Base-by-base conservation (phyloP, 2,888 invertebrate genomes). In the Brenthis ino region DNA sequence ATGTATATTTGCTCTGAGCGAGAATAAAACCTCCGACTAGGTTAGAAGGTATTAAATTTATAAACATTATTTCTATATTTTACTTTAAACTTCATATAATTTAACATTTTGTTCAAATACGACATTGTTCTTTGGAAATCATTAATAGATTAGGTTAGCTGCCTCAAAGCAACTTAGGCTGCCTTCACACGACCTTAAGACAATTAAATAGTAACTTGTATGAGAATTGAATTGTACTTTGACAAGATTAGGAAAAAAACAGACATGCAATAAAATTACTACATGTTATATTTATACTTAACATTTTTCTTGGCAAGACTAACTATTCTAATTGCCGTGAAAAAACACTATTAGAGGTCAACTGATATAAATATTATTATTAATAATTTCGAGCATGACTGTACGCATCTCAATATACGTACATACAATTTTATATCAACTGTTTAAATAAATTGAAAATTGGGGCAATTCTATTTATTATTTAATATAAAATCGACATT, bases 191-290 rank as follows among this genome's bases (percentile, higher is more conserved):
- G 51, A 51, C 51, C 6, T 13, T 61, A 53, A 16, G 16, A 28
- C 51, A 51, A 37, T 53, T 53, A 63, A 63, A 37, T 63, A 63
- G 63, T 63, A 63, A 63, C 53, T 51, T 51, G 33, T 53, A 63
- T 63, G 53, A 63, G 53, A 63, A 51, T 53, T 60, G 58, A 60
- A 43, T 60, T 60, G 48, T 60, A 60, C 58, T 50, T 60, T n/a
- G 48, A 60, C 48, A 60, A 60, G 28, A n/a, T 61, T 53, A 53
- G 53, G 53, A 63, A 63, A 50, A 61, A 61, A 16, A 16, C 16
- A 61, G 16, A 33, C 6, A 33, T 50, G 24, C 12, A 48, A 16
- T 43, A 43, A 11, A 43, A 43, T 43, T 43, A 8, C 37, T 11
- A 43, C 37, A 43, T 43, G 37, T 43, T 43, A 33, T 37, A 33